These are phyloP conservation scores for Alcedo quadribrachys DNA, from an alignment of 2,797 vertebrate genomes.

Conservation along the genomic window DNA sequence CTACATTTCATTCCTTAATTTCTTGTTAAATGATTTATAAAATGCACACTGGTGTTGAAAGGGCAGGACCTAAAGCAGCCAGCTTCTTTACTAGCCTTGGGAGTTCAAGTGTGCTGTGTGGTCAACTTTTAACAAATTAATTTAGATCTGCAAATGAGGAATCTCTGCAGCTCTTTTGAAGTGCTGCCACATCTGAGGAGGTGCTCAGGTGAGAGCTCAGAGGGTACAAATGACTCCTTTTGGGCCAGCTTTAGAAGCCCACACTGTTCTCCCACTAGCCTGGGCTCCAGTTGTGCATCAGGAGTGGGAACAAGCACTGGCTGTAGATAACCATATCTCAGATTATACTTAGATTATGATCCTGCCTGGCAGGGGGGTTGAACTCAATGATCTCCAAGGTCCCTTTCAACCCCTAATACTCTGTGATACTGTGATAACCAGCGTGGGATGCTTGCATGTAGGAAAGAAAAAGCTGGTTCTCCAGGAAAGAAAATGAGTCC, in stretches of 20 bases:
- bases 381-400: no score
- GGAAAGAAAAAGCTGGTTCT: slow-evolving; percentile 67
- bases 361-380: no score
- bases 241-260: slow-evolving; percentile 15
- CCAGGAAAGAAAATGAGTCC: slow-evolving; percentile 52
- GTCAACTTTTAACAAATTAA: background rate
- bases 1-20: slow-evolving; percentile 15
- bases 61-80: background rate
- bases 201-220: background rate
- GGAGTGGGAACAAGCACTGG: slow-evolving; percentile 25
- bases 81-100: background rate
- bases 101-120: background rate
- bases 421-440: background rate
- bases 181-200: background rate
- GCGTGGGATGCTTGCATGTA: slow-evolving; percentile 59
- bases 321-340: background rate
- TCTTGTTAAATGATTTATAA: slow-evolving; percentile 42
- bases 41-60: slow-evolving; percentile 21
- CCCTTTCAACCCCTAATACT: no score
- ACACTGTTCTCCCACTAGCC: slow-evolving; percentile 1
- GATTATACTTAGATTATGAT: no score
- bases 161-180: slow-evolving; percentile 11
- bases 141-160: slow-evolving; percentile 31
- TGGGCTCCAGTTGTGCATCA: background rate
- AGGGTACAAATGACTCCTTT: background rate